Evolutionary conservation across 2,113 vertebrate genomes (phyloP), one percentile per base, ranked within the genome.

Genomic region (Limnothrissa miodon): DNA sequence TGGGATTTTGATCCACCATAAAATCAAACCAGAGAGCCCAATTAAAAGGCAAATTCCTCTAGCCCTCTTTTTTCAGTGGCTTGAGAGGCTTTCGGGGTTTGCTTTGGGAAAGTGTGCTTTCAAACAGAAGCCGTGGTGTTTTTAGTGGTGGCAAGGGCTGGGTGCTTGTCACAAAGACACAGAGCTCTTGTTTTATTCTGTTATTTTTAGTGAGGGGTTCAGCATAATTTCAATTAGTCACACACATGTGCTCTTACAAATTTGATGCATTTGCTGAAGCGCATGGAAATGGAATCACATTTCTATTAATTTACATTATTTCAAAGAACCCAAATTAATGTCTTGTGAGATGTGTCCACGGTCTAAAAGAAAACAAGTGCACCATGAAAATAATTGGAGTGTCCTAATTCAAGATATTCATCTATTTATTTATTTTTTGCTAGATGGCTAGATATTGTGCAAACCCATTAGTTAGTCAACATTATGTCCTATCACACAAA

Each of bases 221-320:
- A 39, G 33, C 25, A 46, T 83, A 39, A 39, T 78, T 70, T 66
- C 39, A 80, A 80, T 80, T 45, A 80, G 39, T 46, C 29, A 45
- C 78, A 70, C 19, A 29, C n/a, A 79, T 80, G 51, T 79, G 59
- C 53, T 45, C 59, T 81, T 81, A 23, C 44, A 53, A 66, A 62
- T 59, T 19, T 48, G 44, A 53, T 81, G 80, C 44, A 44, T 80
- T 45, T 36, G 78, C 78, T 86, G 79, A 29, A 42, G 36, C 82
- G 39, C 82, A 46, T 56, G 33, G 70, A n/a, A 81, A 78, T 82
- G 29, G 42, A 82, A 84, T 84, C 78, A 82, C 45, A 80, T 70
- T 80, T 46, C 66, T 82, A 81, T 84, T 82, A 81, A 56, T 84
- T 74, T 78, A 74, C 84, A 84, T 84, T 84, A 66, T 46, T 82